A percentile compares a stretch with the other conserved stretches of the same genome.
phyloP scores from a whole-genome alignment of 2,113 vertebrate species.

The Labeo rohita region DNA sequence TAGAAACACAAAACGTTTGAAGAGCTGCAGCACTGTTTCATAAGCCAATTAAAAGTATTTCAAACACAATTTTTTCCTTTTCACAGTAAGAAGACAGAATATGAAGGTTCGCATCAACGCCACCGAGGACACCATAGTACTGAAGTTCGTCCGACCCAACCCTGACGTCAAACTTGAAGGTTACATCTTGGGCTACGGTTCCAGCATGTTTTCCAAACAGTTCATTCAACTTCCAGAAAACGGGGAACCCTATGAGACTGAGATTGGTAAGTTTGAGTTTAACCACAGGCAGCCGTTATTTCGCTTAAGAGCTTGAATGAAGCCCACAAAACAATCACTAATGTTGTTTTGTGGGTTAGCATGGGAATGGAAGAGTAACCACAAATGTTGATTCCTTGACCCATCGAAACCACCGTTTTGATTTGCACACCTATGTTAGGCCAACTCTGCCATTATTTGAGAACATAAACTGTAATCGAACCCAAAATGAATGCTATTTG shows the following conservation, averaged over 20 bases:
- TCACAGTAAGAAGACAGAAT: conserved; percentile 83
- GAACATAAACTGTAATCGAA: conserved; percentile 33
- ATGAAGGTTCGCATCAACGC: conserved; percentile 91
- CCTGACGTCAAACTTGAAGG: conserved; percentile 86
- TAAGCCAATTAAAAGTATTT: background rate
- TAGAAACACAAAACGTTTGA: background rate
- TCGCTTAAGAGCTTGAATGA: background rate
- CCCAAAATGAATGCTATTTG: background rate
- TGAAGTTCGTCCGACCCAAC: conserved; percentile 86
- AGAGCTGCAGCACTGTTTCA: background rate
- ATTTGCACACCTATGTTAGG: conserved; percentile 17
- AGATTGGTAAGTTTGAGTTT: conserved; percentile 83
- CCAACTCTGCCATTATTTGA: conserved; percentile 17
- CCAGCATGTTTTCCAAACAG: conserved; percentile 86
- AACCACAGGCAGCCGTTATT: conserved; percentile 6
- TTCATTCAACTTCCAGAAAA: conserved; percentile 88
- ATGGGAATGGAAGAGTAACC: conserved; percentile 2
- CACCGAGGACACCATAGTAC: conserved; percentile 86
- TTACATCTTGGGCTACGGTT: conserved; percentile 91
- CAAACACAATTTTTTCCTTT: conserved; percentile 15
- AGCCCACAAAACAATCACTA: conserved; percentile 31
- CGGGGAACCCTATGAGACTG: conserved; percentile 80
- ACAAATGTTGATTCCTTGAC: conserved; percentile 1
- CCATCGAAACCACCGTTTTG: conserved; percentile 9
- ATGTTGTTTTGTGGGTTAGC: conserved; percentile 21